Percentiles rank a stretch among this genome's conserved stretches.
These are phyloP conservation scores for Acleris holmiana DNA, from an alignment of 2,888 invertebrate species.

Conservation along the genomic window DNA sequence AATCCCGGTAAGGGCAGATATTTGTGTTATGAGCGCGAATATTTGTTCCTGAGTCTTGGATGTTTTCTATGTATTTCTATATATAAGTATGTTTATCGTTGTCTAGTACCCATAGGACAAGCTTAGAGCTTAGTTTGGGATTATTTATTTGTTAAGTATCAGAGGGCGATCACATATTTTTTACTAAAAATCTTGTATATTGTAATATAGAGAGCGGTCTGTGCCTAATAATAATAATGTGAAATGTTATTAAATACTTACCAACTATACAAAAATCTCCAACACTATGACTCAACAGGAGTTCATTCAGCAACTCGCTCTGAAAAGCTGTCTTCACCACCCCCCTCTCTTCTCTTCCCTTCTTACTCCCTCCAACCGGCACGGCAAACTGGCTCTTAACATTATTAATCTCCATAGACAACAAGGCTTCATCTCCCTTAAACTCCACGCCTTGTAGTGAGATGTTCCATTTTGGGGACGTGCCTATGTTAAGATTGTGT, in stretches of 20 bases:
- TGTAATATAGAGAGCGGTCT: too few species aligned
- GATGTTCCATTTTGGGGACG: constrained; percentile 56
- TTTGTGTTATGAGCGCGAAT: too few species aligned
- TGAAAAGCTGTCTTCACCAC: constrained; percentile 91
- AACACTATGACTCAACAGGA: constrained; percentile 91
- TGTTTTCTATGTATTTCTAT: too few species aligned
- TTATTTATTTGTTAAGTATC: too few species aligned
- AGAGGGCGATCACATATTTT: too few species aligned
- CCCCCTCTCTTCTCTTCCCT: constrained; percentile 53
- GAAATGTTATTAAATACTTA: constrained; percentile 48
- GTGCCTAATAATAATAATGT: not conserved
- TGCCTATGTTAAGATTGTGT: constrained; percentile 83
- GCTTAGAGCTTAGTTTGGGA: too few species aligned
- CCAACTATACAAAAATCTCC: constrained; percentile 94
- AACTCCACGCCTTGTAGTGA: constrained; percentile 55
- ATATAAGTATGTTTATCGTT: too few species aligned
- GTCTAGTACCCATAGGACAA: too few species aligned
- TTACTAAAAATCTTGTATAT: too few species aligned
- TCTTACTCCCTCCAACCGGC: constrained; percentile 61
- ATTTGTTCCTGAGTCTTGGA: too few species aligned
- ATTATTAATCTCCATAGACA: constrained; percentile 71
- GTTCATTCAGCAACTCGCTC: constrained; percentile 89
- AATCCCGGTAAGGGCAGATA: too few species aligned
- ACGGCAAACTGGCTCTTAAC: constrained; percentile 70
- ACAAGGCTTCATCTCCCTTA: constrained; percentile 64